Evolutionary conservation across 92 coral and sea anemone species (phyloP).

Genomic region (Epizoanthus illoricatus): DNA sequence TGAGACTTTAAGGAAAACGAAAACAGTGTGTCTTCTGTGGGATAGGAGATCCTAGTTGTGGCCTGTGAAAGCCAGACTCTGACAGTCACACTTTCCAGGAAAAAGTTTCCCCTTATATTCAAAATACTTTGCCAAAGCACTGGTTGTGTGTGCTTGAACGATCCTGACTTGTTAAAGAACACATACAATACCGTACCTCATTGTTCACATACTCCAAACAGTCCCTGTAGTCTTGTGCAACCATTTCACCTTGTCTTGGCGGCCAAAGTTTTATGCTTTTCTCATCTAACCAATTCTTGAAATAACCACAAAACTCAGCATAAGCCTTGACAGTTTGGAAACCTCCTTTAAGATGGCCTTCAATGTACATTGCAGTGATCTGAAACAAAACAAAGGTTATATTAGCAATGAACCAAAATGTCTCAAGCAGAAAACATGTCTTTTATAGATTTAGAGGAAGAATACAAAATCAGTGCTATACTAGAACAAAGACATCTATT

Average conservation of each 20-base stretch:
- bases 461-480: too few relatives aligned
- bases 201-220: constrained; percentile 93
- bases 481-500: too few relatives aligned
- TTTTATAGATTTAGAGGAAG: not conserved
- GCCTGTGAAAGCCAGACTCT: too few relatives aligned
- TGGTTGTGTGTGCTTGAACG: not conserved
- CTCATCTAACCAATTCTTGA: constrained; percentile 98
- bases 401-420: not conserved
- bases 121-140: not conserved
- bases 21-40: too few relatives aligned
- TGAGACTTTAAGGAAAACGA: too few relatives aligned
- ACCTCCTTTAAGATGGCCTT: constrained; percentile 95
- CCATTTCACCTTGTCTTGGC: constrained; percentile 98
- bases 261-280: constrained; percentile 95
- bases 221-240: constrained; percentile 94
- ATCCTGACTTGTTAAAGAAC: not conserved
- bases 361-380: constrained; percentile 99
- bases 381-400: constrained; percentile 34
- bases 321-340: constrained; percentile 98
- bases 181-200: constrained; percentile 60
- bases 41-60: too few relatives aligned
- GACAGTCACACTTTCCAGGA: too few relatives aligned
- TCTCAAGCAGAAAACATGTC: not conserved
- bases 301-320: constrained; percentile 99
- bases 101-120: too few relatives aligned